A percentile compares a stretch with the other conserved stretches of the same genome.
Evolutionary conservation across 2,888 invertebrate species (phyloP).

Genomic region (Homarus gammarus): DNA sequence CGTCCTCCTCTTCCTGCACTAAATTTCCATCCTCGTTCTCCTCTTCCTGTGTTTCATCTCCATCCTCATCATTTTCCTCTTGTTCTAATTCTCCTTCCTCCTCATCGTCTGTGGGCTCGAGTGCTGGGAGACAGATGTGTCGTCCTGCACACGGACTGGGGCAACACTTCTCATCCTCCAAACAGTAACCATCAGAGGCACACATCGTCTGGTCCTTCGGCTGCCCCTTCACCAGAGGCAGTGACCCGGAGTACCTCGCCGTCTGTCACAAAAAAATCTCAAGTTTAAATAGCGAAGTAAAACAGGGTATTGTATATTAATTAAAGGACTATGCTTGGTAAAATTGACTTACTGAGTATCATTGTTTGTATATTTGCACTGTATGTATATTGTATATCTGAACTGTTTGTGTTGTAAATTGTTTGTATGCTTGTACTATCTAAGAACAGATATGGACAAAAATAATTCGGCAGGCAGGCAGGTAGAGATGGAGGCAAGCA

Average conservation of each 20-base stretch:
- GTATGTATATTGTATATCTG: no score
- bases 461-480: no score
- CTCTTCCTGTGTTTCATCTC: not conserved
- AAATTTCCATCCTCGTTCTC: not conserved
- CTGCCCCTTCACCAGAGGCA: conserved; percentile 16
- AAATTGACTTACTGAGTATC: no score
- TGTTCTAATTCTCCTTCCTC: not conserved
- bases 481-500: no score
- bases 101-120: not conserved
- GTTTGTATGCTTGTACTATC: no score
- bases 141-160: conserved; percentile 30
- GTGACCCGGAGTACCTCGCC: not conserved
- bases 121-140: conserved; percentile 19
- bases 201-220: conserved; percentile 33
- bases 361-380: no score
- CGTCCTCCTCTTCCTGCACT: not conserved
- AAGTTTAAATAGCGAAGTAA: no score
- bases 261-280: not conserved
- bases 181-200: conserved; percentile 52
- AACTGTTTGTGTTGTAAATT: no score
- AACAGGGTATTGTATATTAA: no score
- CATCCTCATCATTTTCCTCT: not conserved
- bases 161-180: conserved; percentile 29
- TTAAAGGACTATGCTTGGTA: no score
- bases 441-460: no score